Evolutionary conservation across 2,113 vertebrate genomes (phyloP).

Genomic region (Chloropsis hardwickii): DNA sequence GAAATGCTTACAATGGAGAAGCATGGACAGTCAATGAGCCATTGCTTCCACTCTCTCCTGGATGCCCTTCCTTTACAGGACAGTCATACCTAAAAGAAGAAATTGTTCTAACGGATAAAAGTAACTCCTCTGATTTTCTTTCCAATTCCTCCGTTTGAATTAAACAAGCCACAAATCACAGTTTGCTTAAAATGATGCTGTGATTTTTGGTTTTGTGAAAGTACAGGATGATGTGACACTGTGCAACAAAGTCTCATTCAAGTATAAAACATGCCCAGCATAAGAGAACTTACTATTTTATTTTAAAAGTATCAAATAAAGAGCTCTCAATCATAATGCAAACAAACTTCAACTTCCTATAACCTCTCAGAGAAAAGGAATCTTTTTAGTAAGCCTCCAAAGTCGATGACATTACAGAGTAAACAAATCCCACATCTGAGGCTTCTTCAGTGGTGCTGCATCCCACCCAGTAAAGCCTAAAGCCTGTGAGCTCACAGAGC

Average conservation of each 20-base stretch:
- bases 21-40: rapidly evolving
- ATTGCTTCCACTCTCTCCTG: not conserved
- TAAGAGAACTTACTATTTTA: not conserved
- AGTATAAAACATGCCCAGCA: not conserved
- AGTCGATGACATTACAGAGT: not conserved
- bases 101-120: not conserved
- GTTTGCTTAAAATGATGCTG: not conserved
- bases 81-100: not conserved
- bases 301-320: not conserved
- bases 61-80: not conserved
- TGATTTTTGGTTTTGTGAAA: not conserved
- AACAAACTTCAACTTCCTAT: not conserved
- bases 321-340: not conserved
- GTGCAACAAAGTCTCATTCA: not conserved
- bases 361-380: not conserved
- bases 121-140: not conserved
- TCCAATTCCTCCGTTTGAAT: not conserved
- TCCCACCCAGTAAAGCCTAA: not conserved
- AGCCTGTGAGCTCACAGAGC: not conserved
- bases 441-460: not conserved
- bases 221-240: not conserved
- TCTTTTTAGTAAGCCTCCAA: not conserved
- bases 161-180: not conserved
- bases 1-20: not conserved
- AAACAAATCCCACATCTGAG: constrained; percentile 3